Evolutionary conservation across 2,113 vertebrate species (phyloP), one percentile per base, ranked within the genome.

Genomic region (Lichenostomus cassidix): DNA sequence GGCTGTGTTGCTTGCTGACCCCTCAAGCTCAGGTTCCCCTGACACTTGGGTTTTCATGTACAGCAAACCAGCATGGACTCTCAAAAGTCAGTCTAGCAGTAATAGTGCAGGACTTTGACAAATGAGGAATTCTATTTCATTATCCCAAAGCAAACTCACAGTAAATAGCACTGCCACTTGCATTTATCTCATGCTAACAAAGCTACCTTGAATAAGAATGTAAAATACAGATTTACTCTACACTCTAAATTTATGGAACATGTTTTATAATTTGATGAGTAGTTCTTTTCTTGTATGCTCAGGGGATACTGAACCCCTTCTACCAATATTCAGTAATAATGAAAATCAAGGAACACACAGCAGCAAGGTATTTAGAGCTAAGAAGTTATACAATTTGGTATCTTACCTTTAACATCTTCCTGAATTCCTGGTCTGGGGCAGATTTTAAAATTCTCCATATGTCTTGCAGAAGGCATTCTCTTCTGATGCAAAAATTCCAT

Each of bases 391-490:
- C 22, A 35, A 4, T 52, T 53, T 56, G 31, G 6, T 76, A 41
- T 58, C 95, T 94, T 96, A 97, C 96, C 69, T 1, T 0, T 71
- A 97, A 50, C 1, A 0, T 3, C 2, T 4, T 62, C 4, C 2
- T 64, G 77, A 97, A 96, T 7, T 47, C 14, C 6, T 20, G 1
- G 1, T 41, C 11, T 53, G 29, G 2, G 31, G 68, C 63, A 0
- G 2, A 11, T n/a, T 77, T 82, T 89, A 97, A 56, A 64, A 33
- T 35, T 37, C 31, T 11, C 96, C 95, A 83, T 42, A 83, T 73
- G 42, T 97, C 96, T 70, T 94, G 28, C 47, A 97, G 64, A 89
- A 97, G 73, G 50, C 8, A 23, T 42, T 95, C 9, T 77, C 93
- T 94, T 65, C 73, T 88, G 49, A 97, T 15, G 0, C 0, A 7